phyloP scores from a whole-genome alignment of 2,797 vertebrate species.

The Tympanoctomys barrerae region DNA sequence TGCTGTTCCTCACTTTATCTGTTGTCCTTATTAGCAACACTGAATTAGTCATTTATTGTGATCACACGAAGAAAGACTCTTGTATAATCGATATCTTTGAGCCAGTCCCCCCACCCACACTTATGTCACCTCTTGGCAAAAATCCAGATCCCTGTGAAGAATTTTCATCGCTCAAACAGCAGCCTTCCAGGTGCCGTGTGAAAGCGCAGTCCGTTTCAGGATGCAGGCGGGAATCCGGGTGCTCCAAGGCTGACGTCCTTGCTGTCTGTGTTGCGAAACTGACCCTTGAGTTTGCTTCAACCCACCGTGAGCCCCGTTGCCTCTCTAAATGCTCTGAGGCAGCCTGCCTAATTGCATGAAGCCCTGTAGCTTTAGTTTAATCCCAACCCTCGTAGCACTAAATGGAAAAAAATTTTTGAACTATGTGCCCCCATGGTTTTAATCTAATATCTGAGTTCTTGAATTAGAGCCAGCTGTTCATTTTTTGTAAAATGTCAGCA shows the following conservation, averaged over 20 bases:
- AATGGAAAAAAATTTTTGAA: conserved; percentile 60
- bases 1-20: neutral
- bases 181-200: conserved; percentile 50
- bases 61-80: conserved; percentile 61
- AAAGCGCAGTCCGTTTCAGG: conserved; percentile 77
- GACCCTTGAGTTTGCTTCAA: conserved; percentile 62
- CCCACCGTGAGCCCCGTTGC: conserved; percentile 48
- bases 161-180: conserved; percentile 71
- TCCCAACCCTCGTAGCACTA: conserved; percentile 66
- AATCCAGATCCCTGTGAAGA: conserved; percentile 64
- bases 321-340: conserved; percentile 30
- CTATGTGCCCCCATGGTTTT: conserved; percentile 62
- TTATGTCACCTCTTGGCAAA: conserved; percentile 68
- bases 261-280: conserved; percentile 72
- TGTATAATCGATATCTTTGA: conserved; percentile 80
- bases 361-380: conserved; percentile 67
- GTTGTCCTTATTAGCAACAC: neutral
- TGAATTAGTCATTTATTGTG: conserved; percentile 41
- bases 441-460: conserved; percentile 77
- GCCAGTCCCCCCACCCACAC: conserved; percentile 54
- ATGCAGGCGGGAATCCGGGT: neutral
- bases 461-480: conserved; percentile 64
- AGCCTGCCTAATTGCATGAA: neutral
- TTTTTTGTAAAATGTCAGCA: conserved; percentile 58
- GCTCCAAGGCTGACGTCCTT: conserved; percentile 16